A percentile compares a stretch with the other conserved stretches of the same genome.
Evolutionary conservation across 2,113 vertebrate genomes (phyloP).

Genomic region (Tragelaphus imberbis): DNA sequence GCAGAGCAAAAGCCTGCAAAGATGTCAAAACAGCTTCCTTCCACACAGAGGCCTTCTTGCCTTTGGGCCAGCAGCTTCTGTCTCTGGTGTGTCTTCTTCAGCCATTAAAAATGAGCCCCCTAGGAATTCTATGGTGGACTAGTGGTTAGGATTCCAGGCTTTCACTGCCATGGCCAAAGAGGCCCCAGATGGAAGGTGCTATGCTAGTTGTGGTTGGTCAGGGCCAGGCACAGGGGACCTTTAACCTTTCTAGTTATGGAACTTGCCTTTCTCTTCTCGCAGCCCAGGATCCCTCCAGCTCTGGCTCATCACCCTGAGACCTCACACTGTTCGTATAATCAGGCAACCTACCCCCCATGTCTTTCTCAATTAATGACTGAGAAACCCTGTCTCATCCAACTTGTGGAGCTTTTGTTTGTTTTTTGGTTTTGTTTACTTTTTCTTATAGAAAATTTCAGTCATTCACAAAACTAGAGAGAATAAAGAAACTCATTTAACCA

Average conservation of each 20-base stretch:
- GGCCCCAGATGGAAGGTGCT: neutral
- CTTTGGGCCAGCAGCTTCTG: neutral
- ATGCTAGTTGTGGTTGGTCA: neutral
- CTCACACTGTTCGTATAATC: neutral
- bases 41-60: neutral
- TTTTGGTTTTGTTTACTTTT: neutral
- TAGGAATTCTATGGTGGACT: neutral
- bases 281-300: neutral
- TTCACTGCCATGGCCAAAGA: neutral
- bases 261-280: neutral
- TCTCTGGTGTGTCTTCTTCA: neutral
- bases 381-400: neutral
- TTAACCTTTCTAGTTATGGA: neutral
- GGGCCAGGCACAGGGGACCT: neutral
- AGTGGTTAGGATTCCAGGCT: neutral
- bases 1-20: neutral
- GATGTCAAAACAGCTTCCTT: neutral
- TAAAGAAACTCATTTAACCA: constrained; percentile 16
- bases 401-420: neutral
- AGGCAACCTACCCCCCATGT: neutral
- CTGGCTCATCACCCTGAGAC: neutral
- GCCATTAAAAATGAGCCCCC: neutral
- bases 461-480: constrained; percentile 19
- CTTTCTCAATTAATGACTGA: constrained; percentile 13
- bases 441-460: constrained; percentile 20